phyloP scores from a whole-genome alignment of 2,797 vertebrate species.

The Urosaurus nigricauda region DNA sequence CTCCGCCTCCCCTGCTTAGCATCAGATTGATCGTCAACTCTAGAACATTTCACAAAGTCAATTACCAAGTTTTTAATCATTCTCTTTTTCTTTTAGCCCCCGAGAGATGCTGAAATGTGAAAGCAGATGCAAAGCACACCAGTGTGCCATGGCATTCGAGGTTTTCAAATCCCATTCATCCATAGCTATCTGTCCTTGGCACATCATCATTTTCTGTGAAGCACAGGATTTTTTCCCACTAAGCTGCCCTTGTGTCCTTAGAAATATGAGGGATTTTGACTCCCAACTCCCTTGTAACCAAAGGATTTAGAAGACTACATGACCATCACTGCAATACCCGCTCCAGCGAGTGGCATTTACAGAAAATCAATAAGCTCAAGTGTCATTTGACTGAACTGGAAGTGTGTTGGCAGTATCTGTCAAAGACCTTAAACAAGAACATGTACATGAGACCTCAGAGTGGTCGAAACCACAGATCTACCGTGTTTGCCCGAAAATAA shows the following conservation, averaged over 20 bases:
- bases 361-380: not conserved
- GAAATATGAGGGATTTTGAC: not conserved
- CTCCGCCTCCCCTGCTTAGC: constrained; percentile 34
- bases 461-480: too few species aligned
- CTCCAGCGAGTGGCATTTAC: not conserved
- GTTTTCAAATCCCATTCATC: constrained; percentile 20
- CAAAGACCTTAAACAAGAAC: not conserved
- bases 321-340: not conserved
- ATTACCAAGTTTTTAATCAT: constrained; percentile 44
- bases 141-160: not conserved
- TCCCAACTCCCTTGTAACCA: not conserved
- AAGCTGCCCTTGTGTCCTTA: not conserved
- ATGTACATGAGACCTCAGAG: not conserved
- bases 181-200: constrained; percentile 11
- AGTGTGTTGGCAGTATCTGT: not conserved
- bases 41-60: constrained; percentile 41
- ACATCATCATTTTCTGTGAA: not conserved
- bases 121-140: not conserved
- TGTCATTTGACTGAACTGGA: not conserved
- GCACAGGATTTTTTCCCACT: not conserved
- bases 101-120: constrained; percentile 29
- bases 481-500: too few species aligned
- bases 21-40: constrained; percentile 38
- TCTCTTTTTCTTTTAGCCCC: not conserved
- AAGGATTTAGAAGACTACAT: not conserved